Evolutionary conservation across 2,113 vertebrate genomes (phyloP).

Genomic region (Dipodomys ordii): DNA sequence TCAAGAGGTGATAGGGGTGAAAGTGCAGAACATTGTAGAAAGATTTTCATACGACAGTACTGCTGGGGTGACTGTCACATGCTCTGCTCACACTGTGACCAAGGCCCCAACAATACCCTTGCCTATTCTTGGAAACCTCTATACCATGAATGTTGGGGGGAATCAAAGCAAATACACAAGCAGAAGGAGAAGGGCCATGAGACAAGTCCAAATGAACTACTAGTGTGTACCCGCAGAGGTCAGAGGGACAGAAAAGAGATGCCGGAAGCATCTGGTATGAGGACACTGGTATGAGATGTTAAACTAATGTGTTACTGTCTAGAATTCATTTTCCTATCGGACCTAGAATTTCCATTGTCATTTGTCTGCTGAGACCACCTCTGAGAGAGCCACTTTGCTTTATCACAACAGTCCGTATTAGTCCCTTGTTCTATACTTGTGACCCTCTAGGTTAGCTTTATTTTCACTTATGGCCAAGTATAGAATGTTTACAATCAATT

Average conservation of each 20-base stretch:
- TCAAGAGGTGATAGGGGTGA: not conserved
- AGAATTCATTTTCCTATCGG: not conserved
- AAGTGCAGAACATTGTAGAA: not conserved
- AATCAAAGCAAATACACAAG: not conserved
- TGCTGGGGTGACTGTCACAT: no score
- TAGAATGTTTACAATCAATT: not conserved
- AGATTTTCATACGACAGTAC: not conserved
- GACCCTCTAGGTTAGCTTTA: not conserved
- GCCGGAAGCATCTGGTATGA: no score
- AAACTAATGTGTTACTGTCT: not conserved
- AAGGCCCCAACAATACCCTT: not conserved
- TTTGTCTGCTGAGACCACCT: not conserved
- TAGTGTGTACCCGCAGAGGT: rapidly evolving
- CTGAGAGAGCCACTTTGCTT: not conserved
- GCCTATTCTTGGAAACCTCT: not conserved
- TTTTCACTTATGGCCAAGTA: not conserved
- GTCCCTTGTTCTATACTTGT: not conserved
- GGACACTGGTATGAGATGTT: not conserved
- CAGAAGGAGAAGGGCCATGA: not conserved
- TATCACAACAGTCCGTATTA: no score
- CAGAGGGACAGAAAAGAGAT: not conserved
- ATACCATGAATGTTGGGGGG: not conserved
- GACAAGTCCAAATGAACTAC: rapidly evolving
- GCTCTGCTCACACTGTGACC: not conserved
- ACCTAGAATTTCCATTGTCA: not conserved